Evolutionary conservation across 2,113 vertebrate genomes (phyloP), one percentile per base, ranked within the genome.

Genomic region (Furnarius figulus): DNA sequence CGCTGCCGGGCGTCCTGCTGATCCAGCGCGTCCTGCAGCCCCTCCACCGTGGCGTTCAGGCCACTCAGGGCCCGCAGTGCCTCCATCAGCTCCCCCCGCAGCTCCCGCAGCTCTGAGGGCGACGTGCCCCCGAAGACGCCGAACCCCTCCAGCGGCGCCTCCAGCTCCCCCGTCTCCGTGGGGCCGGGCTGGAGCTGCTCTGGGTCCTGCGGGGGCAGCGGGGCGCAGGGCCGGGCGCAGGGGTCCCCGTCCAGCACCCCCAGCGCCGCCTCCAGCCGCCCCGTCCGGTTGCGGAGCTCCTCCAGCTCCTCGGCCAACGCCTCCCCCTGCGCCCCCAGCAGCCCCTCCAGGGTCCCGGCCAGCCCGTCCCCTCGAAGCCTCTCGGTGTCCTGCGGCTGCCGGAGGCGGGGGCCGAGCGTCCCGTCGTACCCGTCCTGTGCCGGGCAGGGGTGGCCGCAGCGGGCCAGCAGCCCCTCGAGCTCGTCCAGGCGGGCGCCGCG

Each of bases 1-100:
- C 96, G 98, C 61, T 99, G 93, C 3, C 96, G 98, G 18, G 98
- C 95, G 1, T 97, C 98, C 35, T 99, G 99, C 67, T 97, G 98
- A 31, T 98, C 98, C 47, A 99, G 94, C 0, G 97, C 98, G 33
- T 98, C 97, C 85, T 98, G 99, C 59, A 99, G 98, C 46, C 96
- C 98, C 15, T 98, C 98, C 87, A 99, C 82, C 0, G 98, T 98
- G 89, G 98, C 95, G 28, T 99, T 99, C 55, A 99, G 97, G 46
- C 98, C 98, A 52, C 95, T 98, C 71, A 99, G 98, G 20, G 96
- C 98, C n/a, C 98, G 61, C 35, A 98, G 98, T 12, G 99, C 97
- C 18, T 97, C 97, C 0, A 97, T 97, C 37, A 99, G 95, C 88
- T 99, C 98, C 55, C 98, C 98, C 49, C 98, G 98, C 84, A 99